Conservation (phyloP, 2,888 invertebrate species). For the Protonemura montana region DNA sequence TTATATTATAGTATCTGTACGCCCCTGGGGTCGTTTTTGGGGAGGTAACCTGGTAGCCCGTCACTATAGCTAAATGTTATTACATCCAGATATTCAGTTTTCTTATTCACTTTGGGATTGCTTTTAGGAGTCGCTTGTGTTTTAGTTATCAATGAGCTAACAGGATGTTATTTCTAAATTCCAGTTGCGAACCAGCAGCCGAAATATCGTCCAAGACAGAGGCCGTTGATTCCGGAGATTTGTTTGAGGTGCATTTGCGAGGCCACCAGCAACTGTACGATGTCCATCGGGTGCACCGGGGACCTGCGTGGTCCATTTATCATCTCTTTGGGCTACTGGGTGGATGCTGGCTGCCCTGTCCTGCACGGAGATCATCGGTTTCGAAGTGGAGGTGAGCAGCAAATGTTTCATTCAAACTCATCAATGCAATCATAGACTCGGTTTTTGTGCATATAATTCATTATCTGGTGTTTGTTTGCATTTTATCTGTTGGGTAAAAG, state of each 20-base stretch:
- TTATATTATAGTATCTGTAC: no score
- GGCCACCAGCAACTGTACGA: slow-evolving; percentile 78
- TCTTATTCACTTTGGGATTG: no score
- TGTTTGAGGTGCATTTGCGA: slow-evolving; percentile 87
- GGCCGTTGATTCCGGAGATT: slow-evolving; percentile 53
- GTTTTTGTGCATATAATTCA: no score
- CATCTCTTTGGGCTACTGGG: slow-evolving; percentile 89
- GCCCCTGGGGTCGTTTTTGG: no score
- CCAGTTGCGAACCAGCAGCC: background rate
- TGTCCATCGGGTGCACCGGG: slow-evolving; percentile 67
- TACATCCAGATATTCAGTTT: no score
- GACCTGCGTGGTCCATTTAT: slow-evolving; percentile 84
- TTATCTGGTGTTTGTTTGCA: no score
- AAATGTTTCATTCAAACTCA: no score
- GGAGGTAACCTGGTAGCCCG: no score
- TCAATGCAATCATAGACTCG: no score
- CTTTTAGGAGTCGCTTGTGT: no score
- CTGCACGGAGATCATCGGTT: slow-evolving; percentile 52
- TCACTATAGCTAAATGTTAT: no score
- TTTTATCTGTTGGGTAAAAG: no score
- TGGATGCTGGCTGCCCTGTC: slow-evolving; percentile 78
- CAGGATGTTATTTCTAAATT: background rate
- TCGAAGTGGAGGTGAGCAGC: slow-evolving; percentile 61
- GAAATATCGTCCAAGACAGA: background rate
- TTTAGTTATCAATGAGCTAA: background rate